Evolutionary conservation across 1,140 invertebrate genomes (phyloP), one percentile per base, ranked within the genome.

Genomic region (Pachyrhynchus sulphureomaculatus): DNA sequence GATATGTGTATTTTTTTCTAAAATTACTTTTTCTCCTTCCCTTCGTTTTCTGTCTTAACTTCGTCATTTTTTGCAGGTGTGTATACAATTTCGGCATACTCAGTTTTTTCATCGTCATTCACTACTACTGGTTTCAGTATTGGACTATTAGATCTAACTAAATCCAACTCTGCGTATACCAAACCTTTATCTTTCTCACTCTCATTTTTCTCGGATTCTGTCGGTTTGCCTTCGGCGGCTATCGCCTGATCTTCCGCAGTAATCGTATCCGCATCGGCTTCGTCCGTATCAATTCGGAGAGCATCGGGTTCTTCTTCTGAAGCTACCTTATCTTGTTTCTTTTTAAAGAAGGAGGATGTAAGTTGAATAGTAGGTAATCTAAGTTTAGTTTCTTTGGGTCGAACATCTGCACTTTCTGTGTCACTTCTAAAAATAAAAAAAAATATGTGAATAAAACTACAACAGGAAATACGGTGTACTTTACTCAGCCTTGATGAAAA

Each of bases 31-130:
- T 58, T 29, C 10, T 33, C 17, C 9, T 20, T 42, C 2, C 36
- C 15, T 44, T 54, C 15, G 10, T 58, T 17, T 37, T 37, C 56
- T 23, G 3, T 21, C 32, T 47, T 55, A 29, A 66, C 54, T 41
- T 66, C 56, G 20, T 41, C 39, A 36, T 53, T 61, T 29, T 69
- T 64, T 15, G 66, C 54, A 1, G 67, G 71, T 2, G 71, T 75
- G 62, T 82, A 82, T n/a, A 82, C 77, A 63, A 82, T 82, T 75
- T 84, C 83, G n/a, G 83, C 83, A 65, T 84, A 84, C 68, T 84
- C 83, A 5, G 82, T 84, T 64, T 82, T 83, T 10, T 81, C 79
- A 62, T 77, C 76, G 26, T 76, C 74, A 42, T 64, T 76, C 65
- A 76, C 80, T 34, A 76, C 72, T 21, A 74, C 72, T 15, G 73